These are phyloP conservation scores for Cervus canadensis DNA, from an alignment of 2,113 vertebrate genomes.

Conservation along the genomic window DNA sequence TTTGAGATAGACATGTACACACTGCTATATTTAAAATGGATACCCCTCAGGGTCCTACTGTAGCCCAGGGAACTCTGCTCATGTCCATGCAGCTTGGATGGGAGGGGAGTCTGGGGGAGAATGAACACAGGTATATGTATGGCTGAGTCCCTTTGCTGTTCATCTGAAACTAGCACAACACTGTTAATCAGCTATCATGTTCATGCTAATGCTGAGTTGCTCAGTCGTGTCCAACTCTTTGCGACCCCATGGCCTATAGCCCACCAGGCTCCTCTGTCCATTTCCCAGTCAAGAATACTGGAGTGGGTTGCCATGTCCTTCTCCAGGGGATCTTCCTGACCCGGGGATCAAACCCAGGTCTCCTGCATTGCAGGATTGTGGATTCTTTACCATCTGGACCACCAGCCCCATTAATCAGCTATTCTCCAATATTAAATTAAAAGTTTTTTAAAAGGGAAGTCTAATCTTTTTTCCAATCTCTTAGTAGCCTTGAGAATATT, in stretches of 20 bases:
- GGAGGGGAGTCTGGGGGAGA: neutral
- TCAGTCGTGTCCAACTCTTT: neutral
- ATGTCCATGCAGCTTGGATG: neutral
- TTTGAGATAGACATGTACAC: neutral
- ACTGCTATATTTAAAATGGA: neutral
- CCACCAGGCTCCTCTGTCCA: neutral
- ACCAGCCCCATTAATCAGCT: neutral
- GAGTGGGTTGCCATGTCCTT: neutral
- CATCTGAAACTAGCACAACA: neutral
- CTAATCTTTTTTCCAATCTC: neutral
- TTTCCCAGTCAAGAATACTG: neutral
- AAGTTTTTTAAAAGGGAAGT: neutral
- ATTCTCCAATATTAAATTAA: neutral
- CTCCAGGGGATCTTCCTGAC: neutral
- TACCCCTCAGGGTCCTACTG: neutral
- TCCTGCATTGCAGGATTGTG: neutral
- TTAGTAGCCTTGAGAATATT: neutral
- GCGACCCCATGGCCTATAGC: neutral
- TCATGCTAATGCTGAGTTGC: neutral
- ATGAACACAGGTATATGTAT: neutral
- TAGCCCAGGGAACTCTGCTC: neutral
- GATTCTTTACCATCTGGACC: neutral
- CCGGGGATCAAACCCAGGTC: neutral
- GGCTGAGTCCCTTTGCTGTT: neutral
- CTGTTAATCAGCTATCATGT: neutral